Evolutionary conservation across 2,797 vertebrate genomes (phyloP), one percentile per base, ranked within the genome.

Genomic region (Sebastes elongatus): DNA sequence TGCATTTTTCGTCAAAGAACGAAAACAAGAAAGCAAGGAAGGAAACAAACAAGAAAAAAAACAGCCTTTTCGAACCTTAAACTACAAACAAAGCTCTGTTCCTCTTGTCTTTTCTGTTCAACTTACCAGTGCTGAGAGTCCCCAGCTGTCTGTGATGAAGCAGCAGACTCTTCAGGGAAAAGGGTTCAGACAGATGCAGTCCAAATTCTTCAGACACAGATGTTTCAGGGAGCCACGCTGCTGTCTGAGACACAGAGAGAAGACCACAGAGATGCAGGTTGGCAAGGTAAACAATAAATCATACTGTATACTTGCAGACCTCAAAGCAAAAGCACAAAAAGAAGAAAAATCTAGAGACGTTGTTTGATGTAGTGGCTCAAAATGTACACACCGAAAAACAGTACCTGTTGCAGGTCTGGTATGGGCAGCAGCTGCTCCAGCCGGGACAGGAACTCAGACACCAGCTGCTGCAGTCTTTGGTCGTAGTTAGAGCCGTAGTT

Each of bases 381-480:
- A 49, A 52, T 38, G 0, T 3, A 53, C 11, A 38, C 23, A 25
- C 10, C 4, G 9, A 38, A 28, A 65, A 27, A 16, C 61, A 28
- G 57, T 77, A 94, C 93, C 91, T 93, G 92, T 7, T 86, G 84
- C 35, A 92, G 85, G 74, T 91, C 84, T 3, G 92, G 93, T 35
- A 83, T 10, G 2, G 89, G 93, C 85, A 94, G 72, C 72, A 94
- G 87, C 84, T 90, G 84, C 66, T 94, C 93, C 76, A 94, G 74
- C 53, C 91, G 83, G 77, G 85, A 87, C 49, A 94, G 66, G 56
- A 94, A 92, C 8, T 90, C 23, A 2, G 83, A 87, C 75, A 91
- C 80, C 46, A 94, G 86, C 73, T 89, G 83, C 72, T 92, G 70
- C 63, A 94, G 80, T 62, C 57, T 78, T 33, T 88, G 73, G 72